Percentiles rank a stretch among this genome's conserved stretches.
Conservation (phyloP, 2,113 vertebrate species). For the Archilochus colubris region DNA sequence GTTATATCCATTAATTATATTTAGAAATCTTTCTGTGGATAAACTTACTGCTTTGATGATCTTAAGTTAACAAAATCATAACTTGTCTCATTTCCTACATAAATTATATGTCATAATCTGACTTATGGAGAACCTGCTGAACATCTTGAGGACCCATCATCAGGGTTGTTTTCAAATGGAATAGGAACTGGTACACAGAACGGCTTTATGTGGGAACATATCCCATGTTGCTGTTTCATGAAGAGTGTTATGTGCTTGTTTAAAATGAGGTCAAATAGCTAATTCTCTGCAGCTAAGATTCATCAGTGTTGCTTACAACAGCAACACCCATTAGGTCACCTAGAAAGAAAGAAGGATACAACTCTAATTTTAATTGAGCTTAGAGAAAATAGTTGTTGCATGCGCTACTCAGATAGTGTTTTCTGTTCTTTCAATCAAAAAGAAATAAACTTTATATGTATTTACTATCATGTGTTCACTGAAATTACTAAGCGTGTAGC, state of each 20-base stretch:
- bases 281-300: neutral
- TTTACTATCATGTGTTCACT: neutral
- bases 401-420: neutral
- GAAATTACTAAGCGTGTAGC: neutral
- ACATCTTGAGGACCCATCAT: neutral
- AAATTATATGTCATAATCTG: neutral
- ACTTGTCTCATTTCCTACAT: neutral
- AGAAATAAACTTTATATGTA: neutral
- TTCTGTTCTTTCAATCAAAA: neutral
- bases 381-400: neutral
- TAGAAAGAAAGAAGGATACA: neutral
- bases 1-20: slow-evolving; percentile 17
- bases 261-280: neutral
- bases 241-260: neutral
- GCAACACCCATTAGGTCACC: neutral
- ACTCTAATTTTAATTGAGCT: neutral
- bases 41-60: neutral
- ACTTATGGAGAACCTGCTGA: neutral
- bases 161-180: neutral
- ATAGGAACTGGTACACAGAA: neutral
- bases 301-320: neutral
- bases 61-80: slow-evolving; percentile 29
- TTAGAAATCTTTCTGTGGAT: slow-evolving; percentile 16
- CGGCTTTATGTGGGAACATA: neutral
- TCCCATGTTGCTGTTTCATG: neutral